Percentiles rank a stretch among this genome's conserved stretches.
phyloP scores from a whole-genome alignment of 1,140 invertebrate genomes.

The Drosophila ironensis region DNA sequence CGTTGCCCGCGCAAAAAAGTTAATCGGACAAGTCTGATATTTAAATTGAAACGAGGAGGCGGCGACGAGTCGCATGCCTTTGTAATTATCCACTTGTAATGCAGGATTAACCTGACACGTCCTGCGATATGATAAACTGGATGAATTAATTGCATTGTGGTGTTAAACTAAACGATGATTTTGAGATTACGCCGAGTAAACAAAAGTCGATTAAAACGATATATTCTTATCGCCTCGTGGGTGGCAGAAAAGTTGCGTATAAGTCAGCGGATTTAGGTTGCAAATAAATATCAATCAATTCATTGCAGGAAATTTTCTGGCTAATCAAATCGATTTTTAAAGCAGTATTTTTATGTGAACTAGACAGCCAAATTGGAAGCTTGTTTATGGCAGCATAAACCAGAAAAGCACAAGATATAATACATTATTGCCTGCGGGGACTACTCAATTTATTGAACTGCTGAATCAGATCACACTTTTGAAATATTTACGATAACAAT shows the following conservation, averaged over 20 bases:
- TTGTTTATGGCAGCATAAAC: not conserved
- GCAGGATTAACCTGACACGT: slow-evolving; percentile 9
- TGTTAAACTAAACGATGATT: not conserved
- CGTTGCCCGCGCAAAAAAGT: slow-evolving; percentile 50
- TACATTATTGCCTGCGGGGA: not conserved
- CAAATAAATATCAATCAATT: no score
- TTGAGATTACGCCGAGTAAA: not conserved
- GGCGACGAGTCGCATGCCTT: not conserved
- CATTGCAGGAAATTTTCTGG: not conserved
- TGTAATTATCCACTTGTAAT: slow-evolving; percentile 22
- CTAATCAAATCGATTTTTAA: not conserved
- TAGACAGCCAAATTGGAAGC: not conserved
- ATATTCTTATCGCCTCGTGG: no score
- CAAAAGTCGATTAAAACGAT: no score
- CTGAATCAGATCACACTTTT: not conserved
- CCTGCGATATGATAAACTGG: slow-evolving; percentile 10
- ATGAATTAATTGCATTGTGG: slow-evolving; percentile 5
- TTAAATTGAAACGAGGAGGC: slow-evolving; percentile 20
- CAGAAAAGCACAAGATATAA: not conserved
- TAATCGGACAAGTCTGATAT: slow-evolving; percentile 39
- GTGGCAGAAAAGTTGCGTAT: no score
- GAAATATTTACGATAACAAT: not conserved
- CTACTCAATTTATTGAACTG: not conserved
- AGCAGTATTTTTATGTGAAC: not conserved
- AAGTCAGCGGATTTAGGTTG: no score